Base-by-base conservation (phyloP, 2,113 vertebrate genomes). In the Pelobates fuscus region DNA sequence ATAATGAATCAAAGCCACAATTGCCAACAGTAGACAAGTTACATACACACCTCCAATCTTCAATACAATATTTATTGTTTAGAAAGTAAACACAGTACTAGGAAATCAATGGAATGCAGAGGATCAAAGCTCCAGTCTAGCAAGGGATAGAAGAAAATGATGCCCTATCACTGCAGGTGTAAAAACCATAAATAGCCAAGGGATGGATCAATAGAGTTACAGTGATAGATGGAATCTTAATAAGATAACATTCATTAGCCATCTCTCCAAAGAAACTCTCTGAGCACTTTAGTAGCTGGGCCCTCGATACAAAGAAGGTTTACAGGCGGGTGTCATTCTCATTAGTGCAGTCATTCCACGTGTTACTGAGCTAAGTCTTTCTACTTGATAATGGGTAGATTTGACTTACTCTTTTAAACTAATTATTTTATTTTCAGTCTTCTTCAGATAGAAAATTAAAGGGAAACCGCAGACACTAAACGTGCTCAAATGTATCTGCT, bases 151-250 rank as follows among this genome's bases (percentile, higher is more conserved):
- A 77, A 61, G 61, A 60, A 59, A 61, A 61, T 77, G 55, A 68
- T 68, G 65, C 27, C 64, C 65, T 32, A 77, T 77, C 64, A 61
- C 73, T 68, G 64, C 73, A 77, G 73, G 73, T 77, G 73, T 49
- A 37, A 55, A 77, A 68, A 77, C 64, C 67, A 68, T 77, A 68
- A 68, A 60, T 61, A 37, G 64, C 61, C 73, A 77, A 55, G 57
- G 41, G 37, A 18, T 49, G 65, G 32, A 77, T 77, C 73, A 66
- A 77, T 77, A 37, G 29, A 67, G 61, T 77, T 77, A 68, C 65
- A 68, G 73, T 77, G 64, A 77, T 77, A 77, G 65, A 77, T 77
- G 73, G 59, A 63, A 77, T 55, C 65, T 61, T 77, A 77, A 77
- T 77, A 67, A 67, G 73, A 77, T 77, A 77, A 77, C 65, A 55